A percentile compares a stretch with the other conserved stretches of the same genome.
phyloP scores from a whole-genome alignment of 2,888 invertebrate species.

The Nudaria mundana region DNA sequence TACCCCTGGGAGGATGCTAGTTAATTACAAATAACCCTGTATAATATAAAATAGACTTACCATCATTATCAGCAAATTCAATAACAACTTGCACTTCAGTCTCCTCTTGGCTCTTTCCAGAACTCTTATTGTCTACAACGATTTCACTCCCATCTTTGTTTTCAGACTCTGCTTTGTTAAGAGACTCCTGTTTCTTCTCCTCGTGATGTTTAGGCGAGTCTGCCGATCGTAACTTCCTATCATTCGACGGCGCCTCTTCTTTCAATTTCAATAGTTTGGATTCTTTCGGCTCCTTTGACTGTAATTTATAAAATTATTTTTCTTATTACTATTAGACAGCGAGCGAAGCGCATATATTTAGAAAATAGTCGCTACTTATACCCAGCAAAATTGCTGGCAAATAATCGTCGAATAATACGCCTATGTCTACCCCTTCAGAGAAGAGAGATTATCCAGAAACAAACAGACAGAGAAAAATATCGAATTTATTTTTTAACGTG shows the following conservation, averaged over 20 bases:
- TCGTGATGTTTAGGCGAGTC: constrained; percentile 58
- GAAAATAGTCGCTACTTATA: too few relatives aligned
- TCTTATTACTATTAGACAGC: too few relatives aligned
- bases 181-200: constrained; percentile 24
- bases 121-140: constrained; percentile 22
- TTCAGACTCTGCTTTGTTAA: constrained; percentile 20
- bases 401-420: too few relatives aligned
- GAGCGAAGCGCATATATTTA: too few relatives aligned
- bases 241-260: constrained; percentile 49
- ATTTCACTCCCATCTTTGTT: constrained; percentile 17
- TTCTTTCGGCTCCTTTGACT: constrained; percentile 66
- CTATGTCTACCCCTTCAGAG: too few relatives aligned
- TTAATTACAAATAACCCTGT: neutral
- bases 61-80: constrained; percentile 47
- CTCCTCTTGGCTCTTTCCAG: constrained; percentile 30
- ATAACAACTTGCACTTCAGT: constrained; percentile 47
- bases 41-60: constrained; percentile 46
- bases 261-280: constrained; percentile 61
- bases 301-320: too few relatives aligned
- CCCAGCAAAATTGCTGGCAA: too few relatives aligned
- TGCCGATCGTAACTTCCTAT: constrained; percentile 60
- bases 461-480: too few relatives aligned
- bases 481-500: too few relatives aligned
- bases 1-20: too few relatives aligned
- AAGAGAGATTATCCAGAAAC: too few relatives aligned